These are phyloP conservation scores for Acanthurus lineatus DNA, from an alignment of 2,797 vertebrate genomes.

Conservation along the genomic window DNA sequence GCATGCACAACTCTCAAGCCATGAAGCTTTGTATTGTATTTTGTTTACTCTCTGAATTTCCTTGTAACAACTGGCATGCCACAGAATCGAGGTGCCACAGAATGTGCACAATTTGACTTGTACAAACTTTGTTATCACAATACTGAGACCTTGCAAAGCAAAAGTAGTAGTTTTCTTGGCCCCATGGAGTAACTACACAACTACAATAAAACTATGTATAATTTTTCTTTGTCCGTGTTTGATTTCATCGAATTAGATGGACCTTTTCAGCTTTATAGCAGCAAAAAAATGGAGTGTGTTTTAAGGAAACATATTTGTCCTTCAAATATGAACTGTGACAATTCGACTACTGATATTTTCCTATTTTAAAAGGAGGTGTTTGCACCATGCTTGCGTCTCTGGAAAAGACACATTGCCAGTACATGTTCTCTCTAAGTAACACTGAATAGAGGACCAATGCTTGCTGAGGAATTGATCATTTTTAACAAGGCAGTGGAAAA, in stretches of 20 bases:
- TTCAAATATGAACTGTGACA: background rate
- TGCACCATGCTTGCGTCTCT: background rate
- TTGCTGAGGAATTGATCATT: slow-evolving; percentile 35
- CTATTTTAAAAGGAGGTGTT: slow-evolving; percentile 6
- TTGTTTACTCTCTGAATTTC: background rate
- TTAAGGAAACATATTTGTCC: no score
- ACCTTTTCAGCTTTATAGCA: background rate
- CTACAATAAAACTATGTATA: background rate
- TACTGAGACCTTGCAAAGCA: background rate
- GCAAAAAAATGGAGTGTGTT: no score
- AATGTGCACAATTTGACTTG: background rate
- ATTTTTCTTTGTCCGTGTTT: background rate
- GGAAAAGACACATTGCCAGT: background rate
- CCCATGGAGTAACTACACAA: background rate
- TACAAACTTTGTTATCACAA: background rate
- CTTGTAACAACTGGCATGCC: background rate
- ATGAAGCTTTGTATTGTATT: slow-evolving; percentile 2
- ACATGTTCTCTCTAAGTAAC: slow-evolving; percentile 28
- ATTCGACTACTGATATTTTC: background rate
- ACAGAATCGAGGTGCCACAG: background rate
- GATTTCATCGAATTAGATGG: background rate
- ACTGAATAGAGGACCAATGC: background rate
- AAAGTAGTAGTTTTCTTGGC: background rate
- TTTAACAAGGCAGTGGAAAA: slow-evolving; percentile 3
- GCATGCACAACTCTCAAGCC: background rate